Conservation (phyloP, 2,888 invertebrate genomes). For the Dusona sp. region DNA sequence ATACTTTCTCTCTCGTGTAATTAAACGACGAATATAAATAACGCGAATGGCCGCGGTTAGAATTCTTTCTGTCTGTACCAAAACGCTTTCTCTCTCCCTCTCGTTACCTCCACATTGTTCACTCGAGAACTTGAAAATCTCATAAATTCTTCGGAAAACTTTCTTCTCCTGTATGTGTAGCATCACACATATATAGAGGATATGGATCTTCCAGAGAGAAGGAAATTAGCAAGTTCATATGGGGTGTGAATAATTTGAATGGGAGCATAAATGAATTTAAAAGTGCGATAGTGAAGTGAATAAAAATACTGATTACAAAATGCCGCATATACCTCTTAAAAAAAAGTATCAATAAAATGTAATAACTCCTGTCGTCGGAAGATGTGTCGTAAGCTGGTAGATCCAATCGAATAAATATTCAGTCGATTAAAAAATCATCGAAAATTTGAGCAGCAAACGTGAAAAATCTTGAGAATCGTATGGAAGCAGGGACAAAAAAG, state of each 20-base stretch:
- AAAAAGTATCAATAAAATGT: constrained; percentile 4
- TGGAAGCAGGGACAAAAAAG: neutral
- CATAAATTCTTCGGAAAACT: constrained; percentile 68
- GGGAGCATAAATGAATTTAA: constrained; percentile 51
- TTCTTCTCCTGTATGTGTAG: constrained; percentile 34
- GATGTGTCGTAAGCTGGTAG: neutral
- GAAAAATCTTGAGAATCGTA: constrained; percentile 8
- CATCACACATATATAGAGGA: neutral
- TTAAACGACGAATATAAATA: constrained; percentile 71
- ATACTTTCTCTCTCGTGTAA: constrained; percentile 63
- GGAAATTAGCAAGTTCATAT: constrained; percentile 64
- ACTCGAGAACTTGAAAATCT: constrained; percentile 48
- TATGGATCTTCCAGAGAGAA: constrained; percentile 25
- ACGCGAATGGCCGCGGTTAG: constrained; percentile 64
- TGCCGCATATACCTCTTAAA: neutral
- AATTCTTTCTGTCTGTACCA: constrained; percentile 51
- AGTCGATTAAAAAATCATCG: constrained; percentile 25
- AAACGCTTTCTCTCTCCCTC: constrained; percentile 31
- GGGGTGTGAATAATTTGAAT: constrained; percentile 64
- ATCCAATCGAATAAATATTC: constrained; percentile 13
- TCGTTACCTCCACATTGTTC: neutral
- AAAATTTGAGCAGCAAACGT: neutral
- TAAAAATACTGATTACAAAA: constrained; percentile 53
- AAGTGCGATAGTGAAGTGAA: constrained; percentile 51
- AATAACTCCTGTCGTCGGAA: neutral